phyloP scores from a whole-genome alignment of 2,888 invertebrate species.

The Cheilosia soror region DNA sequence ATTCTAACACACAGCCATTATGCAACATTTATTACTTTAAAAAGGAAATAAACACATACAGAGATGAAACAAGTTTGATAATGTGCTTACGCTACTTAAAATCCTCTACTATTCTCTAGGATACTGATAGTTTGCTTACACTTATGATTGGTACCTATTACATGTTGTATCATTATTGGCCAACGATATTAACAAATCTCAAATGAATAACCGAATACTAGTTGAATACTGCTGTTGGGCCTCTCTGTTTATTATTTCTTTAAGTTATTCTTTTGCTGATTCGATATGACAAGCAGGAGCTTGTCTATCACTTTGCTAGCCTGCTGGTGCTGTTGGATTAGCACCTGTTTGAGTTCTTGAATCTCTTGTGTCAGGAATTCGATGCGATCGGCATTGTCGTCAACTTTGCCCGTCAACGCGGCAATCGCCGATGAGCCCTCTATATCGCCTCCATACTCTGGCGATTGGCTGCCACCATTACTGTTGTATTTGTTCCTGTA shows the following conservation, averaged over 20 bases:
- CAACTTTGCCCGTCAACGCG: slow-evolving; percentile 87
- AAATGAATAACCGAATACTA: slow-evolving; percentile 16
- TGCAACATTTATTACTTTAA: slow-evolving; percentile 76
- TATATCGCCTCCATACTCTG: slow-evolving; percentile 85
- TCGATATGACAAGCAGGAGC: slow-evolving; percentile 83
- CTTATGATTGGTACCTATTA: background rate
- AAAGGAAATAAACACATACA: slow-evolving; percentile 33
- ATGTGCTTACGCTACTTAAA: slow-evolving; percentile 57
- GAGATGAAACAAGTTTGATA: slow-evolving; percentile 24
- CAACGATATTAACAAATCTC: background rate
- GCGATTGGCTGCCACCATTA: slow-evolving; percentile 85
- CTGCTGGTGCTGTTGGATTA: slow-evolving; percentile 84
- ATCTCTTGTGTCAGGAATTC: slow-evolving; percentile 88
- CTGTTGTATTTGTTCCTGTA: slow-evolving; percentile 88
- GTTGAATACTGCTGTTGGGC: slow-evolving; percentile 43
- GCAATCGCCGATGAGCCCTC: slow-evolving; percentile 86
- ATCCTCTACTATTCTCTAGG: slow-evolving; percentile 43
- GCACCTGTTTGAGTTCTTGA: slow-evolving; percentile 86
- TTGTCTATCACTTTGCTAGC: slow-evolving; percentile 84
- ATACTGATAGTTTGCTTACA: slow-evolving; percentile 47
- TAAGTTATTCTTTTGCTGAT: slow-evolving; percentile 83
- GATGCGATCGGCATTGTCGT: slow-evolving; percentile 88
- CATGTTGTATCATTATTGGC: background rate
- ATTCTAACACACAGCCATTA: slow-evolving; percentile 77
- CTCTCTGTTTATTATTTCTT: slow-evolving; percentile 78